Evolutionary conservation across 1,140 invertebrate genomes (phyloP).

Genomic region (Parapsyche elsis): DNA sequence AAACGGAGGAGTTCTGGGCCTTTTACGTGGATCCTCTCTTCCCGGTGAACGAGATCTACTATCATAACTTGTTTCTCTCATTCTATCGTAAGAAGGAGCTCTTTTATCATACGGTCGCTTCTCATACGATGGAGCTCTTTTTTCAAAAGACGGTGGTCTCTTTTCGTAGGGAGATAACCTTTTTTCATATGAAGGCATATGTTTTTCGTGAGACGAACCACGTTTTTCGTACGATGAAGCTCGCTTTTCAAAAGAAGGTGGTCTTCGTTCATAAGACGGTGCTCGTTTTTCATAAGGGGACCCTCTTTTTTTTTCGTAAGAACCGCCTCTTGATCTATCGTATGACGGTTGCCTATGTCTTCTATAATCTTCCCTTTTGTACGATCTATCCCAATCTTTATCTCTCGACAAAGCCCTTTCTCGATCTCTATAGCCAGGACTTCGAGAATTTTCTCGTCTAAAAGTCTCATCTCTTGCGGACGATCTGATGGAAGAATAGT

Average conservation of each 20-base stretch:
- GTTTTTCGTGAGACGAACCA: constrained; percentile 63
- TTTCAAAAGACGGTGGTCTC: constrained; percentile 61
- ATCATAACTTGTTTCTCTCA: constrained; percentile 63
- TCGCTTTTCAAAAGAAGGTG: constrained; percentile 51
- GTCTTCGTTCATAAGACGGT: constrained; percentile 61
- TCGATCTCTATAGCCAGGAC: constrained; percentile 62
- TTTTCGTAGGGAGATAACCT: constrained; percentile 62
- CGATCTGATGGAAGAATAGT: constrained; percentile 64
- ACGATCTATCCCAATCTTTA: constrained; percentile 66
- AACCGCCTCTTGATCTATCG: constrained; percentile 63
- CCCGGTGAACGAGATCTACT: constrained; percentile 65
- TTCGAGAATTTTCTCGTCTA: constrained; percentile 61
- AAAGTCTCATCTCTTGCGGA: constrained; percentile 65
- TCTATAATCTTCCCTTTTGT: constrained; percentile 67
- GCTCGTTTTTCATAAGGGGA: constrained; percentile 55
- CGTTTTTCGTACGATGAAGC: constrained; percentile 61
- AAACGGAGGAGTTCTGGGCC: constrained; percentile 68
- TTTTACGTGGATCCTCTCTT: constrained; percentile 67
- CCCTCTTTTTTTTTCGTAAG: constrained; percentile 61
- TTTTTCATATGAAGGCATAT: constrained; percentile 63
- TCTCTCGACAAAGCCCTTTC: constrained; percentile 61
- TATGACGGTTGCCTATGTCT: constrained; percentile 63
- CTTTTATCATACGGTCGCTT: constrained; percentile 60
- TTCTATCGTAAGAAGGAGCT: constrained; percentile 63
- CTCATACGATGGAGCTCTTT: constrained; percentile 64